Base-by-base conservation (phyloP, 2,797 vertebrate genomes). In the Leuciscus waleckii region DNA sequence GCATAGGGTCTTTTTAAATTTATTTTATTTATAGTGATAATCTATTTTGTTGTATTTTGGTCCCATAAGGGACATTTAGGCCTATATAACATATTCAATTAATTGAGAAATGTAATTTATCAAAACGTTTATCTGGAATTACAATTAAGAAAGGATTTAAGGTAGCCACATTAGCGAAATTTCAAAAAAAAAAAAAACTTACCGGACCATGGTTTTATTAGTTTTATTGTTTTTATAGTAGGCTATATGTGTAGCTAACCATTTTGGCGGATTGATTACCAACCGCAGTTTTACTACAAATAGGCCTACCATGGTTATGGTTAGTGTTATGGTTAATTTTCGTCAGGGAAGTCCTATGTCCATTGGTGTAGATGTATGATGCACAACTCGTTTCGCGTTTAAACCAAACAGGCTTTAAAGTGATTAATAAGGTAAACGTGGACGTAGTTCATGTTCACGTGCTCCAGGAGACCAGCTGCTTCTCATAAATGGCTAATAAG, bases 401-500 rank as follows among this genome's bases (percentile, higher is more conserved):
- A 61, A 61, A 61, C 1, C 10, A 26, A 61, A 29, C 13, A 65
- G 14, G 14, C 26, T 29, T 65, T 29, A 16, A 32, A 8, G 29
- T 65, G 29, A 65, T 65, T 65, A 32, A 65, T 32, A 17, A 65
- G 2, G 11, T 46, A 7, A 70, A 82, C 32, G 32, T 82, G 67
- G 19, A 35, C 14, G 14, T 85, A 8, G 23, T 79, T 17, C 1
- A 32, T 46, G 41, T 23, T 51, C 17, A 79, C 37, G 58, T n/a
- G 51, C 49, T 61, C 14, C 39, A 81, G 2, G 37, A 43, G 32
- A 69, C 41, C 86, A 86, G 83, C 71, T 89, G 86, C 13, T 9
- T 39, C 83, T 70, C 23, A 82, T 84, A 3, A 85, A 76, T 11
- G 61, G 29, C 32, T 86, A 83, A 89, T 89, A 23, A 85, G 82